phyloP scores from a whole-genome alignment of 1,140 invertebrate genomes.

The Tetramorium alpestre region DNA sequence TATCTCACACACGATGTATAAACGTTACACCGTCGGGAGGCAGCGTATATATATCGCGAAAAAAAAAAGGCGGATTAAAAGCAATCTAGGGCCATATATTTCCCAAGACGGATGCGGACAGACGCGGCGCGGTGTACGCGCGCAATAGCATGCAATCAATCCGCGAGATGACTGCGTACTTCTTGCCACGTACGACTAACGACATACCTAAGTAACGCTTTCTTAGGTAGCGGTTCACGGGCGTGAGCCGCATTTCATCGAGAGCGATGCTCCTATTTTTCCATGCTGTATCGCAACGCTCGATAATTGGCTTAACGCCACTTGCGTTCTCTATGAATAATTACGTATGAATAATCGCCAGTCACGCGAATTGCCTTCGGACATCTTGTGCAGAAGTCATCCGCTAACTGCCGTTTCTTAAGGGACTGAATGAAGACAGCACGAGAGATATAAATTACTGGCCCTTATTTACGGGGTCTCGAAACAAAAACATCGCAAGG shows the following conservation, averaged over 20 bases:
- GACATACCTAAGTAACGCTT: slow-evolving; percentile 15
- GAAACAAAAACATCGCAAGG: background rate
- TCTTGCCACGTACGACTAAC: slow-evolving; percentile 14
- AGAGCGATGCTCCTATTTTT: slow-evolving; percentile 37
- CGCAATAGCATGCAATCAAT: slow-evolving; percentile 32
- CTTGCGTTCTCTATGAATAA: slow-evolving; percentile 21
- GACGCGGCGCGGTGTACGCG: background rate
- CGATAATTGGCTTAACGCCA: slow-evolving; percentile 36
- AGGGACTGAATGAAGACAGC: slow-evolving; percentile 8
- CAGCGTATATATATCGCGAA: slow-evolving; percentile 1
- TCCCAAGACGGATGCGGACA: slow-evolving; percentile 6
- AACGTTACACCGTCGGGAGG: slow-evolving; percentile 19
- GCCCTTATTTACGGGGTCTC: background rate
- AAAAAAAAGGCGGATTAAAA: slow-evolving; percentile 33
- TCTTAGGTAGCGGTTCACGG: slow-evolving; percentile 31
- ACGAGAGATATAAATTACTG: background rate
- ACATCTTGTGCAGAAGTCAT: background rate
- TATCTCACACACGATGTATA: slow-evolving; percentile 24
- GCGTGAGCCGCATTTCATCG: slow-evolving; percentile 30
- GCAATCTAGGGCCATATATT: slow-evolving; percentile 14
- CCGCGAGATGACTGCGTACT: slow-evolving; percentile 12
- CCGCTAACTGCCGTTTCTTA: background rate
- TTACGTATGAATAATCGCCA: slow-evolving; percentile 12
- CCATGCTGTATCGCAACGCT: background rate
- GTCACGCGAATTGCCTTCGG: background rate